A percentile compares a stretch with the other conserved stretches of the same genome.
phyloP scores from a whole-genome alignment of 2,113 vertebrate genomes.

The Gopherus flavomarginatus region DNA sequence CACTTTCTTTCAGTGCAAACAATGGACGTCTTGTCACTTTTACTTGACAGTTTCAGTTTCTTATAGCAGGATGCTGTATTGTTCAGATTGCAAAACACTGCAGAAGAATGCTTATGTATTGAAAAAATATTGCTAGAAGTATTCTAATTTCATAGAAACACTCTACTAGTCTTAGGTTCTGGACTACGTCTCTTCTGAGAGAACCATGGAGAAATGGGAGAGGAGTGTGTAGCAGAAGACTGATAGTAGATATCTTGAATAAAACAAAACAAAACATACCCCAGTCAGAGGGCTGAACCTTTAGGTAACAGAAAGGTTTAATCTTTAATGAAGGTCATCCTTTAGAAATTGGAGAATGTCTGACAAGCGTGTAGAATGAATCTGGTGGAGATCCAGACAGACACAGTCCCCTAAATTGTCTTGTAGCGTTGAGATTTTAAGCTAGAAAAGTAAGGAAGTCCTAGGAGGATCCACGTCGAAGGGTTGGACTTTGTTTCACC shows the following conservation, averaged over 20 bases:
- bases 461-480: neutral
- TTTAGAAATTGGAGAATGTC: neutral
- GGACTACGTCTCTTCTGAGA: neutral
- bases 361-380: neutral
- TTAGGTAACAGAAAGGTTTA: neutral
- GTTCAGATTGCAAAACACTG: neutral
- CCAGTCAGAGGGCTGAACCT: too few species aligned
- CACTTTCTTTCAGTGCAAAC: neutral
- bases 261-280: too few species aligned
- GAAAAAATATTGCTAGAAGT: neutral
- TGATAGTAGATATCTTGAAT: neutral
- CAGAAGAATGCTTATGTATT: neutral
- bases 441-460: neutral
- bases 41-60: neutral
- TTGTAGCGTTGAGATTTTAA: neutral
- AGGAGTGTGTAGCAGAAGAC: neutral
- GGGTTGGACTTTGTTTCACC: neutral
- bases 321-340: neutral
- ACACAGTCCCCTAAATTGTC: neutral
- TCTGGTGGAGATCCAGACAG: neutral
- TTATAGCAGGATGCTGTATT: neutral
- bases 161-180: neutral
- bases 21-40: neutral
- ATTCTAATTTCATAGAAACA: neutral
- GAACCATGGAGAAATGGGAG: neutral